Conservation (phyloP, 1,140 invertebrate species). For the Aphaenogaster rudis region DNA sequence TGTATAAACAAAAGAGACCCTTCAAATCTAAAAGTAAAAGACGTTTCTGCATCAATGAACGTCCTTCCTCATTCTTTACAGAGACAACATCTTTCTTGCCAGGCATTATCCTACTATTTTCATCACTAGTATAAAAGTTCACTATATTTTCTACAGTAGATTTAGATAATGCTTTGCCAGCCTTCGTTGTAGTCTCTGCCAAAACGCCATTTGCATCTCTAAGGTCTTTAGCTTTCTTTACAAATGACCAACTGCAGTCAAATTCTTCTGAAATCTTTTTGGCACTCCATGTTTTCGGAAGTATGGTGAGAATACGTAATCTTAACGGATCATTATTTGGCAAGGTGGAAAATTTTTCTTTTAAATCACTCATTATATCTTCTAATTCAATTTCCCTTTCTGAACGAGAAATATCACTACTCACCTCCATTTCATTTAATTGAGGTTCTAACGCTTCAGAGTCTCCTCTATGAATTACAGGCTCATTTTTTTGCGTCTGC, state of each 20-base stretch:
- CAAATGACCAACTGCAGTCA: background rate
- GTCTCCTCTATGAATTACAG: background rate
- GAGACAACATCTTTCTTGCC: background rate
- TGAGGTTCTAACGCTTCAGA: background rate
- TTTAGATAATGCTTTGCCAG: background rate
- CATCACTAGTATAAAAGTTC: constrained; percentile 5
- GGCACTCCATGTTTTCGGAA: background rate
- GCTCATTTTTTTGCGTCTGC: background rate
- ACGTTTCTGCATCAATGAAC: constrained; percentile 12
- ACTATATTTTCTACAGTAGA: background rate
- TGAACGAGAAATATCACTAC: background rate
- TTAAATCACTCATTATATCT: background rate
- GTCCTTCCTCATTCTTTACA: background rate
- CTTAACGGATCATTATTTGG: background rate
- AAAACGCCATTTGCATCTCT: background rate
- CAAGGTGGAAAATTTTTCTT: background rate
- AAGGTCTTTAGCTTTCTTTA: background rate
- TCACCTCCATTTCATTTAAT: background rate
- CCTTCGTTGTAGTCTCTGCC: background rate
- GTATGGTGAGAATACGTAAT: background rate
- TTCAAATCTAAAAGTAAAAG: constrained; percentile 26
- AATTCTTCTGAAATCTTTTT: background rate
- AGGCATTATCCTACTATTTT: constrained; percentile 20
- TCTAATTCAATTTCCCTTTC: background rate
- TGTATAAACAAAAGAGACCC: background rate